Base-by-base conservation (phyloP, 2,113 vertebrate genomes). In the Dipodomys merriami region DNA sequence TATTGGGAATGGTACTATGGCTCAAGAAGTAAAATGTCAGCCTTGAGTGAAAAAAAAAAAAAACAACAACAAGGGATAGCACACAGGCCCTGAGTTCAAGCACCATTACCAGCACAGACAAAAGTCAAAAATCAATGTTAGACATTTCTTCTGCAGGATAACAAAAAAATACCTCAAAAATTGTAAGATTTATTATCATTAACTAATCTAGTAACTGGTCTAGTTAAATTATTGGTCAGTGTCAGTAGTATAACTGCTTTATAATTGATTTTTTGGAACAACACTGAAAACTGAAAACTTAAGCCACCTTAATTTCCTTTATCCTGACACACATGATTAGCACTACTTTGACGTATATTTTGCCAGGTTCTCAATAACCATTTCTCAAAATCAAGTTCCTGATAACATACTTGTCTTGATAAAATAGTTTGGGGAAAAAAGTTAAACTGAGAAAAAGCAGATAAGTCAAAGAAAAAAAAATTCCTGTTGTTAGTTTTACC, bases 231-330 rank as follows among this genome's bases (percentile, higher is more conserved):
- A 83, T 64, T 96, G 85, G 71, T 96, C 85, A 67, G 27, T 86
- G 46, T 94, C 76, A 94, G 18, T 29, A 94, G 72, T 0, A 0
- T 95, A 95, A 95, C 33, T 94, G 93, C 18, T 91, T 91, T 86
- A 76, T 85, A 94, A 97, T 89, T 95, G 64, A 95, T 96, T 95
- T 96, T 85, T 71, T 88, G 53, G 95, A 94, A 12, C 49, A 49
- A 49, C 49, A 49, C 9, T 49, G 83, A 85, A 97, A 94, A 94
- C 71, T 93, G 83, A 85, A 97, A 94, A 94, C 71, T 93, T 95
- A 94, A 96, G 87, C 90, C 88, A 80, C 85, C 74, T 95, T 96
- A 94, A 95, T 95, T 96, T 97, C 89, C n/a, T 87, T 96, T 95
- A 97, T 96, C 94, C 93, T 88, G 85, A 93, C 78, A 94, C 39